Conservation (phyloP, 2,113 vertebrate genomes). For the Microcebus ravelobensis region DNA sequence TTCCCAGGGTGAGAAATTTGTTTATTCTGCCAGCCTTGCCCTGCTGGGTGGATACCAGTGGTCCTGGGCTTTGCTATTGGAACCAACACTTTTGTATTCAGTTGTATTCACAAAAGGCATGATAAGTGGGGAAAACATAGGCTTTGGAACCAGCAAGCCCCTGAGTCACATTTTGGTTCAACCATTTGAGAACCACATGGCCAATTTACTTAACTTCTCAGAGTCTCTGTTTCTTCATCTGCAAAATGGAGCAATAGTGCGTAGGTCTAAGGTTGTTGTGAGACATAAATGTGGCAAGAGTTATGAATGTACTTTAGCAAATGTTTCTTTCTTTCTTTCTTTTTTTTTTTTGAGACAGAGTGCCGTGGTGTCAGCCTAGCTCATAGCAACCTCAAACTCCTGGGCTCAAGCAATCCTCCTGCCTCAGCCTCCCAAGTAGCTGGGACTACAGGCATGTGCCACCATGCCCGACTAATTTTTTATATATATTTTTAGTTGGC, state of each 20-base stretch:
- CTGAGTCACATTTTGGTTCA: not conserved
- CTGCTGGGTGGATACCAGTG: not conserved
- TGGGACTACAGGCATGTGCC: too few species aligned
- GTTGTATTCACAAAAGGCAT: not conserved
- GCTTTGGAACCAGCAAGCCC: not conserved
- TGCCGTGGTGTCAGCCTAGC: too few species aligned
- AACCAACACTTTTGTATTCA: conserved; percentile 35
- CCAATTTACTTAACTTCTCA: not conserved
- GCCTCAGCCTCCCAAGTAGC: too few species aligned
- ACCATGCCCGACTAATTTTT: too few species aligned
- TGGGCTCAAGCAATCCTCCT: too few species aligned
- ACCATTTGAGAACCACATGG: not conserved
- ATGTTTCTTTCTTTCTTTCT: not conserved
- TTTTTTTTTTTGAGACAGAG: too few species aligned
- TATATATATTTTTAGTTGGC: too few species aligned
- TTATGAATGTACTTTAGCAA: not conserved
- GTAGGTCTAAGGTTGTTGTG: not conserved
- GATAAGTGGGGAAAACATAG: not conserved
- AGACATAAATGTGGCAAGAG: not conserved
- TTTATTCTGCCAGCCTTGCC: conserved; percentile 33
- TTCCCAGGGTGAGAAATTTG: not conserved
- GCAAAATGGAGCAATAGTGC: not conserved
- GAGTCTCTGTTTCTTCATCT: not conserved
- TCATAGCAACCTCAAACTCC: too few species aligned
- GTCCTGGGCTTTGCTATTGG: not conserved